Conservation (phyloP, 2,113 vertebrate genomes). For the Hylia prasina region DNA sequence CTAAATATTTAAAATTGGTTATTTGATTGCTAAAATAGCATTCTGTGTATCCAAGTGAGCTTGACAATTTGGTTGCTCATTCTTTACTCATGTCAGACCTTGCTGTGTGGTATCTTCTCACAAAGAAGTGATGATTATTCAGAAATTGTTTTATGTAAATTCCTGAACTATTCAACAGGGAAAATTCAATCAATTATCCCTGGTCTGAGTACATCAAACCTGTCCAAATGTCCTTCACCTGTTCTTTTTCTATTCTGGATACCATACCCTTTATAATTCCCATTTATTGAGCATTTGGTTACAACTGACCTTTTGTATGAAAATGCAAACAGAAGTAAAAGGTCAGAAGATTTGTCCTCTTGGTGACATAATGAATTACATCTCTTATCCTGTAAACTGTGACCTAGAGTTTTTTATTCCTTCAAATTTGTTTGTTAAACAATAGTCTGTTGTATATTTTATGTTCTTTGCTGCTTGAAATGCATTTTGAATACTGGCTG, state of each 20-base stretch:
- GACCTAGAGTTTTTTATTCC: not conserved
- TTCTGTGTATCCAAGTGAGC: not conserved
- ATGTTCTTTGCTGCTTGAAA: not conserved
- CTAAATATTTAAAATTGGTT: not conserved
- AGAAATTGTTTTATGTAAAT: not conserved
- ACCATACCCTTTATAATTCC: not conserved
- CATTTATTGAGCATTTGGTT: not conserved
- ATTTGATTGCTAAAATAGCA: not conserved
- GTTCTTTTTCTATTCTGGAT: not conserved
- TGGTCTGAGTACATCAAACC: not conserved
- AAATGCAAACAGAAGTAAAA: not conserved
- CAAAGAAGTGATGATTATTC: not conserved
- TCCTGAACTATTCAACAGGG: not conserved
- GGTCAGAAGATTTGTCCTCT: not conserved
- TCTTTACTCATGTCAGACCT: not conserved
- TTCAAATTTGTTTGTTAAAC: not conserved
- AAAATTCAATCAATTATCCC: not conserved
- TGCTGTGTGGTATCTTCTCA: not conserved
- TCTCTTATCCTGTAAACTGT: not conserved
- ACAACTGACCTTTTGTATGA: not conserved
- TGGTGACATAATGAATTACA: not conserved
- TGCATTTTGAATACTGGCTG: not conserved
- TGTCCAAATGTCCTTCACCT: not conserved
- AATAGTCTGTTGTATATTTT: not conserved
- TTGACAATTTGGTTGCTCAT: not conserved